These are phyloP conservation scores for Caenorhabditis briggsae DNA, from an alignment of 1,140 invertebrate species.

Conservation along the genomic window DNA sequence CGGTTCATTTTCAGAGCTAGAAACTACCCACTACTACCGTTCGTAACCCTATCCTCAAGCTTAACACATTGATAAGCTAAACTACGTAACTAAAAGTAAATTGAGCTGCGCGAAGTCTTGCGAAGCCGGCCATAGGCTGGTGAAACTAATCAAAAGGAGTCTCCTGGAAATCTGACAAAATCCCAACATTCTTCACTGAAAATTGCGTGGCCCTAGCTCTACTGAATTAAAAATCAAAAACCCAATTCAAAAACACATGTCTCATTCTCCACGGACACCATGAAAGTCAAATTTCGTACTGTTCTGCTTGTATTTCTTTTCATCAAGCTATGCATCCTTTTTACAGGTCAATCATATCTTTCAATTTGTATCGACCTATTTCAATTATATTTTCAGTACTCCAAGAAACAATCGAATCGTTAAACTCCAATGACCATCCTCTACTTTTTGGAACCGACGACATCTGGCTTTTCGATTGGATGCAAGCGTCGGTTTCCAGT, in stretches of 20 bases:
- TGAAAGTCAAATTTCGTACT: constrained; percentile 41
- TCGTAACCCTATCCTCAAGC: no score
- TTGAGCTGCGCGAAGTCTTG: no score
- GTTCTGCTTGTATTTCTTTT: constrained; percentile 48
- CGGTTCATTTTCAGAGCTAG: no score
- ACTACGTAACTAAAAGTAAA: no score
- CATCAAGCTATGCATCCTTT: constrained; percentile 33
- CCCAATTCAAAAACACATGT: neutral
- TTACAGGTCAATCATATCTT: neutral
- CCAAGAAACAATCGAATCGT: constrained; percentile 34
- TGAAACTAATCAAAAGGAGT: no score
- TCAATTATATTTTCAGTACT: neutral
- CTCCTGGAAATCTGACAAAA: no score
- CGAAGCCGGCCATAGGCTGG: no score
- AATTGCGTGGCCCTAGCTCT: neutral
- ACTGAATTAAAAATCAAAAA: neutral
- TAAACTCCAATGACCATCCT: constrained; percentile 21
- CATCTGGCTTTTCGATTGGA: constrained; percentile 17
- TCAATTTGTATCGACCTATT: neutral
- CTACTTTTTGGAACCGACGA: constrained; percentile 27
- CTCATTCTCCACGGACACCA: neutral
- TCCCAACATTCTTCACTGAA: no score
- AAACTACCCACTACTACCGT: no score
- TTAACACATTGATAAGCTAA: no score
- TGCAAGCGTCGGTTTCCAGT: neutral